Percentiles rank a stretch among this genome's conserved stretches.
Evolutionary conservation across 2,113 vertebrate species (phyloP).

Genomic region (Scytalopus superciliaris): DNA sequence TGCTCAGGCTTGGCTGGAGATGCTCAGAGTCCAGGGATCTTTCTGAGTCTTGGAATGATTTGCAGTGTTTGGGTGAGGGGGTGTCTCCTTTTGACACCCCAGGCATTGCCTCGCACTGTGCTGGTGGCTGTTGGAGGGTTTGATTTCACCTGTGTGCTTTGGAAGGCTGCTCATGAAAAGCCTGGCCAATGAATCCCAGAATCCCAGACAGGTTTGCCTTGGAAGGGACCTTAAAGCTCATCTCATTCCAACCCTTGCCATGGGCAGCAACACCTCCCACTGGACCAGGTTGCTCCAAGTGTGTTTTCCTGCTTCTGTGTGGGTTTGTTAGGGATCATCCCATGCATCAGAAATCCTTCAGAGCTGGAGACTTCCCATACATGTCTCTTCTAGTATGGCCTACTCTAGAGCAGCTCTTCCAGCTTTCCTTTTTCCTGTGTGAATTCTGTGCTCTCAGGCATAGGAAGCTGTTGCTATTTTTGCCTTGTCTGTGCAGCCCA

Average conservation of each 20-base stretch:
- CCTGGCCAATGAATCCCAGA: neutral
- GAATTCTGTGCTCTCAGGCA: neutral
- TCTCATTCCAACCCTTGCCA: neutral
- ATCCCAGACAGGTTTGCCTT: neutral
- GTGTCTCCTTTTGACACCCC: neutral
- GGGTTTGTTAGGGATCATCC: neutral
- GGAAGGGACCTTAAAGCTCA: neutral
- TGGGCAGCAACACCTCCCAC: neutral
- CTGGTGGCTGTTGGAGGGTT: neutral
- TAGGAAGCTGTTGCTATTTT: neutral
- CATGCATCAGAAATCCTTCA: neutral
- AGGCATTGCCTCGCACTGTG: neutral
- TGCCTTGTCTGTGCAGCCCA: neutral
- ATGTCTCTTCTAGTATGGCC: rapidly evolving
- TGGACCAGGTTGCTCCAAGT: neutral
- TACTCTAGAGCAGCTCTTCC: neutral
- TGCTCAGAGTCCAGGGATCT: rapidly evolving
- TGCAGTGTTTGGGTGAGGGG: too few relatives aligned
- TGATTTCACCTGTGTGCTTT: neutral
- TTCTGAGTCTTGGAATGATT: too few relatives aligned
- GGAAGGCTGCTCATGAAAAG: neutral
- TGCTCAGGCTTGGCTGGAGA: neutral
- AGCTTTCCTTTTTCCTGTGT: too few relatives aligned
- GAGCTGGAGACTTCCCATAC: rapidly evolving
- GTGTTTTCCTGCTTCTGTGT: neutral